These are phyloP conservation scores for Megalurothrips usitatus DNA, from an alignment of 2,888 invertebrate species.

Conservation along the genomic window DNA sequence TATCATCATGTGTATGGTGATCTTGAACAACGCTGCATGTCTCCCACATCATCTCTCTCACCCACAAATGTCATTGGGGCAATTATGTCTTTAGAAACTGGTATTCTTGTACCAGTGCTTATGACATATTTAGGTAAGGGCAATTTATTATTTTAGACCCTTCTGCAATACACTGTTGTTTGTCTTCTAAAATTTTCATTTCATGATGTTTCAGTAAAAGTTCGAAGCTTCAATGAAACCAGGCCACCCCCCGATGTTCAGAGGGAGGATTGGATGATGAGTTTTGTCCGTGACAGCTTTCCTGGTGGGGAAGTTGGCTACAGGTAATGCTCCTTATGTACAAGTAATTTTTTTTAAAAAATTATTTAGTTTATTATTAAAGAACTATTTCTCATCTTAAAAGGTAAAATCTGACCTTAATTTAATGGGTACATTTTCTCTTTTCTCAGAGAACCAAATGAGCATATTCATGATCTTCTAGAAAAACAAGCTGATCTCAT, in stretches of 20 bases:
- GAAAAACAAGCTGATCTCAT: conserved; percentile 69
- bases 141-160: conserved; percentile 16
- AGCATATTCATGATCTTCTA: conserved; percentile 55
- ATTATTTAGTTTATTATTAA: background rate
- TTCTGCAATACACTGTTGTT: background rate
- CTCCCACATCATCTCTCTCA: conserved; percentile 47
- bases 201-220: conserved; percentile 49
- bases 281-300: conserved; percentile 50
- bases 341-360: background rate
- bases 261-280: conserved; percentile 55
- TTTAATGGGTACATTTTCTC: background rate
- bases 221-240: conserved; percentile 56
- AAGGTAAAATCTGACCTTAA: background rate
- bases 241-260: conserved; percentile 60
- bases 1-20: conserved; percentile 45
- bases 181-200: conserved; percentile 23
- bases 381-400: background rate
- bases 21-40: conserved; percentile 51
- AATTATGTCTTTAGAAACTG: conserved; percentile 51
- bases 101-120: conserved; percentile 51
- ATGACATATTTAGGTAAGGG: conserved; percentile 54
- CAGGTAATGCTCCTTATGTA: conserved; percentile 35
- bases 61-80: conserved; percentile 58
- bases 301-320: conserved; percentile 52
- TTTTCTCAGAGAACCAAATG: conserved; percentile 36